Conservation (phyloP, 1,140 invertebrate genomes). For the Goniozus legneri region DNA sequence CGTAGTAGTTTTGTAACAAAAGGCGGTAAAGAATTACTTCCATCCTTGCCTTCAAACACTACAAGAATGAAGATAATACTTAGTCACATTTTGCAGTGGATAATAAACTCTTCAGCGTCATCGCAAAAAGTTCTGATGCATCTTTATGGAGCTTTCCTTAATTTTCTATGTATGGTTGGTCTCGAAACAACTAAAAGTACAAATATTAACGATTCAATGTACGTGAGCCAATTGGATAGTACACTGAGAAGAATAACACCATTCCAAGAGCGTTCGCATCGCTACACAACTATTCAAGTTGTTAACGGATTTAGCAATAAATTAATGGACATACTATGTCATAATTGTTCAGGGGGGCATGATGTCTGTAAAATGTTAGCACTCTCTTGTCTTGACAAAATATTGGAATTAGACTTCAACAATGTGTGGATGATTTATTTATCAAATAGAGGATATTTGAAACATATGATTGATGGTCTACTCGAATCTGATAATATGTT, state of each 20-base stretch:
- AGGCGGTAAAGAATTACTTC: slow-evolving; percentile 27
- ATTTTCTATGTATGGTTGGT: slow-evolving; percentile 75
- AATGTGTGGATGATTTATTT: slow-evolving; percentile 73
- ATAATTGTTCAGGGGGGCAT: slow-evolving; percentile 83
- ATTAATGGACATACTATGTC: slow-evolving; percentile 77
- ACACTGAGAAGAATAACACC: slow-evolving; percentile 45
- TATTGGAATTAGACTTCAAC: slow-evolving; percentile 72
- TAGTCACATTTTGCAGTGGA: slow-evolving; percentile 68
- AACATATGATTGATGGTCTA: slow-evolving; percentile 78
- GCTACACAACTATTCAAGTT: slow-evolving; percentile 51
- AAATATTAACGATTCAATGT: slow-evolving; percentile 33
- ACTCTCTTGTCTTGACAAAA: slow-evolving; percentile 74
- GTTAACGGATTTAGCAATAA: slow-evolving; percentile 74
- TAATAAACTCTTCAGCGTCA: slow-evolving; percentile 65
- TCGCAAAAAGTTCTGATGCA: slow-evolving; percentile 82
- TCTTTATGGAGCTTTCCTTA: slow-evolving; percentile 73
- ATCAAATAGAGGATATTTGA: slow-evolving; percentile 76
- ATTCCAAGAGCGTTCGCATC: slow-evolving; percentile 49
- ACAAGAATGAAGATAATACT: slow-evolving; percentile 68
- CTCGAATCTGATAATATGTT: slow-evolving; percentile 72
- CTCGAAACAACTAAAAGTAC: slow-evolving; percentile 44
- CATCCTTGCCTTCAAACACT: slow-evolving; percentile 52
- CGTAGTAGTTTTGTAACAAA: slow-evolving; percentile 61
- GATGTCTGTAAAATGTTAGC: slow-evolving; percentile 87
- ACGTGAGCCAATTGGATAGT: slow-evolving; percentile 63